A percentile compares a stretch with the other conserved stretches of the same genome.
Evolutionary conservation across 2,113 vertebrate genomes (phyloP).

Genomic region (Hippotragus niger): DNA sequence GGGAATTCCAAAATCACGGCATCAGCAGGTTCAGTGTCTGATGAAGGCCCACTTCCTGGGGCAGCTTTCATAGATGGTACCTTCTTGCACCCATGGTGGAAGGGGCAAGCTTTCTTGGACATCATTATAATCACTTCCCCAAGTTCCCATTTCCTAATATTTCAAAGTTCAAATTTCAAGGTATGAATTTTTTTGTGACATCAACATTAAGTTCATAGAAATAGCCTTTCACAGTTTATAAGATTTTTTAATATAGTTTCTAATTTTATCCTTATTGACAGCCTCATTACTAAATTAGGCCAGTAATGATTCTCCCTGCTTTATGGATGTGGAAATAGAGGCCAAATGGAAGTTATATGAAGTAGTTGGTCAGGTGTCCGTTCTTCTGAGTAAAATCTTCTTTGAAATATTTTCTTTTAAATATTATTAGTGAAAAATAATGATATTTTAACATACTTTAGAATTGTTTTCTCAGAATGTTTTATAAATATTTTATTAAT

Average conservation of each 20-base stretch:
- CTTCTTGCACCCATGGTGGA: background rate
- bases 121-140: background rate
- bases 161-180: background rate
- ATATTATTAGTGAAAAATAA: constrained; percentile 23
- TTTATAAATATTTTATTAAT: background rate
- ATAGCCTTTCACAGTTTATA: background rate
- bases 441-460: background rate
- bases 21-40: background rate
- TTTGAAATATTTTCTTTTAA: background rate
- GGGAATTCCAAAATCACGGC: background rate
- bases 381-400: background rate
- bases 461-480: background rate
- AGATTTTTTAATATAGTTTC: background rate
- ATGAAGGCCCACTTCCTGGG: background rate
- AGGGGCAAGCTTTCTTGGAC: background rate
- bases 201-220: background rate
- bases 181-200: background rate
- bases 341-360: background rate
- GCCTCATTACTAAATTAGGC: background rate
- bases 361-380: background rate
- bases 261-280: constrained; percentile 20
- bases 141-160: background rate
- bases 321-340: background rate
- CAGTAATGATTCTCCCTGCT: background rate
- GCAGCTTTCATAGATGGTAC: background rate